Base-by-base conservation (phyloP, 2,113 vertebrate genomes). In the Oenanthe oenanthe region DNA sequence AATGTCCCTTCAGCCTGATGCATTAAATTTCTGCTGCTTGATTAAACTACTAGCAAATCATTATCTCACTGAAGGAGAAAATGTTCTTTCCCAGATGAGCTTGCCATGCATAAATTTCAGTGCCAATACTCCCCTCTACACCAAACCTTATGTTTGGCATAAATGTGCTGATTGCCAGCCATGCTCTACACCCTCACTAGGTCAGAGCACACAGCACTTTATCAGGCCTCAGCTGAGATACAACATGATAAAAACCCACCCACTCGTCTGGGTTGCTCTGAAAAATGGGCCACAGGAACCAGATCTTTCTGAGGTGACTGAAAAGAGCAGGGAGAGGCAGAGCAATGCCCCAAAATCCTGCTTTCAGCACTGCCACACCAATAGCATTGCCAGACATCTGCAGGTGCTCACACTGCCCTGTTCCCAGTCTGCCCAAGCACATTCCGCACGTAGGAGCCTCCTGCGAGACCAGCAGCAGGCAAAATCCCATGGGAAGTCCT, bases 401-500 rank as follows among this genome's bases (percentile, higher is more conserved):
- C 78, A 89, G 79, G 56, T 56, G 56, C 70, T 91, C 14, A 7
- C 40, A 8, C 15, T 85, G 89, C 72, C 72, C 89, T 78, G 2
- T n/a, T 83, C 65, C 71, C 79, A 22, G 34, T 86, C 54, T 92
- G 85, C 92, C 91, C 81, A 6, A 92, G 93, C 80, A 94, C 93
- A 96, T 96, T 80, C 72, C 1, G 45, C 94, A 96, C 61, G 74
- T 95, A 94, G 45, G 0, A 94, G 81, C 70, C 19, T 91, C 94
- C 94, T 93, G 71, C 2, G 6, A 95, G 89, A 94, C 76, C 92
- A 85, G 84, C 63, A 36, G 84, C 66, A 67, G 81, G 82, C 93
- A 95, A 40, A 92, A 80, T 96, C 92, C 89, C 96, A 96, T 96
- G 91, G 95, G 92, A 96, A 96, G 93, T 95, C 89, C 93, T 95